These are phyloP conservation scores for Scytalopus superciliaris DNA, from an alignment of 2,113 vertebrate species.

Conservation along the genomic window DNA sequence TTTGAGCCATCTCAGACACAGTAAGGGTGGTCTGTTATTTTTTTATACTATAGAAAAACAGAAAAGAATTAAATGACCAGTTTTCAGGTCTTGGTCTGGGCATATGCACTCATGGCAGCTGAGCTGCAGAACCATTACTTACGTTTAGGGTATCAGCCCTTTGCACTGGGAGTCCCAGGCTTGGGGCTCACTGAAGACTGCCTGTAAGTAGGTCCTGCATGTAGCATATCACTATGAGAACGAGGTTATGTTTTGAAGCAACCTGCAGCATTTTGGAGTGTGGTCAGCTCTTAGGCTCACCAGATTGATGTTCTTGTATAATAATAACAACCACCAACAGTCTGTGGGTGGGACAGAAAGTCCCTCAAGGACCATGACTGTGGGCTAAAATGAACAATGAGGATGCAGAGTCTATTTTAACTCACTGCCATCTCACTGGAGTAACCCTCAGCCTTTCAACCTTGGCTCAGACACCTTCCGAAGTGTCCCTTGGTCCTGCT, in stretches of 20 bases:
- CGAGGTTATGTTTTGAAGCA: neutral
- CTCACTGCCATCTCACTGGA: neutral
- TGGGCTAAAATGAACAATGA: neutral
- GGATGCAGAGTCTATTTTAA: neutral
- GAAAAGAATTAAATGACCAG: neutral
- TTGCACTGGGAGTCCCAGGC: neutral
- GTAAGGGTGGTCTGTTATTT: neutral
- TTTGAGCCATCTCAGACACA: neutral
- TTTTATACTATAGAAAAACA: neutral
- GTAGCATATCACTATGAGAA: neutral
- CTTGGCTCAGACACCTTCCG: neutral
- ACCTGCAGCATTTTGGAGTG: neutral
- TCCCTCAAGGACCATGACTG: neutral
- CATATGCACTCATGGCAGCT: rapidly evolving
- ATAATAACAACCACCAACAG: neutral
- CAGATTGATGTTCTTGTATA: neutral
- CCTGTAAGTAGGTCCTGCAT: neutral
- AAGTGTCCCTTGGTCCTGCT: neutral
- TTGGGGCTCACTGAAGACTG: neutral
- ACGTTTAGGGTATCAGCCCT: neutral
- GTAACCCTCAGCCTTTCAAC: neutral
- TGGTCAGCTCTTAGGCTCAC: neutral
- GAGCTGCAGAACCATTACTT: neutral
- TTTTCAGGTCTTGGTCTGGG: neutral
- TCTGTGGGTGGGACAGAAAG: neutral